phyloP scores from a whole-genome alignment of 1,140 invertebrate genomes.

The Lucilia cuprina region DNA sequence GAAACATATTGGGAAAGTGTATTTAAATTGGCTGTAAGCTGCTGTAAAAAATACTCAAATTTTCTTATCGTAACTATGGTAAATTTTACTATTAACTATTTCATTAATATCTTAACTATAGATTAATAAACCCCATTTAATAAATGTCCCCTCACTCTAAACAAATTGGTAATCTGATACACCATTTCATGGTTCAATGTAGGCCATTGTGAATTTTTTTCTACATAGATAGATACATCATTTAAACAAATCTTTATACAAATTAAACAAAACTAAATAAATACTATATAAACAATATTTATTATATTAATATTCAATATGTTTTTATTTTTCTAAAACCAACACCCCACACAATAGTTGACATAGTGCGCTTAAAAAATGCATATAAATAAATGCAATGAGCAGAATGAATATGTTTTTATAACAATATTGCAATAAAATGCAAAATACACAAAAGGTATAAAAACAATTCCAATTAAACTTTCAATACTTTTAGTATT shows the following conservation, averaged over 20 bases:
- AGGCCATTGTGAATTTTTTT: not conserved
- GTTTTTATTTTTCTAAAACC: not conserved
- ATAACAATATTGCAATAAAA: constrained; percentile 8
- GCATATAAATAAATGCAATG: not conserved
- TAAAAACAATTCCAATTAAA: not conserved
- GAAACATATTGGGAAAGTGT: too few relatives aligned
- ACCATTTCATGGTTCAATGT: not conserved
- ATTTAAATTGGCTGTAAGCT: too few relatives aligned
- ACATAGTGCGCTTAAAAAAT: not conserved
- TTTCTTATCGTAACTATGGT: too few relatives aligned
- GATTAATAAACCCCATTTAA: not conserved
- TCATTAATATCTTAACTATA: too few relatives aligned
- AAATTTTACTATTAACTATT: too few relatives aligned
- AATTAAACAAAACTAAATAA: not conserved
- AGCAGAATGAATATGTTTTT: not conserved
- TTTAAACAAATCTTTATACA: not conserved
- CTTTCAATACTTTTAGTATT: not conserved
- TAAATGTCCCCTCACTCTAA: not conserved
- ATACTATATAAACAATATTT: not conserved
- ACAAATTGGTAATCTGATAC: not conserved
- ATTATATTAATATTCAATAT: too few relatives aligned
- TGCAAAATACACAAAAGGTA: not conserved
- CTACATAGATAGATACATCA: not conserved
- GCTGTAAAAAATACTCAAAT: too few relatives aligned
- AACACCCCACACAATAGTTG: not conserved